These are phyloP conservation scores for Pelvicachromis taeniatus DNA, from an alignment of 2,113 vertebrate species.

Conservation along the genomic window DNA sequence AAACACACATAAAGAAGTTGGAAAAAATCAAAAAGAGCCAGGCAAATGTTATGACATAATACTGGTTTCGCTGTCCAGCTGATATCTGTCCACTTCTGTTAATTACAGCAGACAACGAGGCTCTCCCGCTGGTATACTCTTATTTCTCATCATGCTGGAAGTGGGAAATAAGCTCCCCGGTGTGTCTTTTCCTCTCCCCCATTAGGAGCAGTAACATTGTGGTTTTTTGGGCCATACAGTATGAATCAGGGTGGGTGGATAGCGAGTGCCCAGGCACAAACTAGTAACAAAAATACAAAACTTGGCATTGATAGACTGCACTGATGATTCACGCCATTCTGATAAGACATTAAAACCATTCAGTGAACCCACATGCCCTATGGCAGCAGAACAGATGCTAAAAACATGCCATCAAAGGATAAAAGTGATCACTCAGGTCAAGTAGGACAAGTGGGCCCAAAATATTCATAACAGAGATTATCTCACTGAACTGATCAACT, in stretches of 20 bases:
- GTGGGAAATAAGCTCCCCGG: background rate
- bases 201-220: background rate
- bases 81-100: background rate
- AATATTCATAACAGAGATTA: background rate
- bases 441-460: background rate
- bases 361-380: background rate
- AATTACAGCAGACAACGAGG: background rate
- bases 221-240: background rate
- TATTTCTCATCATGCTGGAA: background rate
- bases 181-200: background rate
- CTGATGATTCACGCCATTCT: background rate
- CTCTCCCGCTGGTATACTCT: background rate
- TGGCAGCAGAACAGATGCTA: background rate
- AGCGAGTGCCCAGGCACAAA: background rate
- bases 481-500: background rate
- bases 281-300: background rate
- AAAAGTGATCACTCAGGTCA: background rate
- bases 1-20: background rate
- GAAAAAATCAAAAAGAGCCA: background rate
- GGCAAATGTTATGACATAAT: background rate
- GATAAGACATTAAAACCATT: background rate
- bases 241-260: background rate
- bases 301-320: background rate
- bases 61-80: background rate
- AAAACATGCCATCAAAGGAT: background rate